Evolutionary conservation across 2,113 vertebrate species (phyloP), one percentile per base, ranked within the genome.

Genomic region (Balaeniceps rex): DNA sequence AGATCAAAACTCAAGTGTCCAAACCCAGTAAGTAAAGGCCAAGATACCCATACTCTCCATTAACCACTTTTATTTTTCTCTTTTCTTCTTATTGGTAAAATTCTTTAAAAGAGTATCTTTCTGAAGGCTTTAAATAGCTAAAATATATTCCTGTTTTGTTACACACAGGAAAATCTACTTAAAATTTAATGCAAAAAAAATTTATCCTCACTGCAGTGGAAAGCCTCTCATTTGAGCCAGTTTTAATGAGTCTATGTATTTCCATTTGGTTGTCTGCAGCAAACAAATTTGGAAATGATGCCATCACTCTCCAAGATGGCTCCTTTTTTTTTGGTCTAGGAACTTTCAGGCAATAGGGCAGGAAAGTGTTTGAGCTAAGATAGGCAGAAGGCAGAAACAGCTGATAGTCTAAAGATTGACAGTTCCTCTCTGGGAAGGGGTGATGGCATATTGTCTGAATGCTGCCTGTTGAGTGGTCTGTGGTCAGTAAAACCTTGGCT

Each of bases 1-100:
- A 98, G 99, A 94, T 95, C 95, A 91, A 98, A 98, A 95, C 98
- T 99, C 85, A 99, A 95, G 83, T 99, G 99, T 91, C 99, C 99
- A 74, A 98, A 96, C 10, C 69, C 98, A 87, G 99, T 99, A 98
- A 98, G 98, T 98, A 96, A 95, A 87, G 21, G 28, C 36, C 31
- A 70, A 57, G 46, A 14, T 44, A 14, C n/a, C 47, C 16, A 17
- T 42, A 44, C 9, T 83, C 40, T 79, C 19, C 34, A 19, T 63
- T 47, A 58, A 33, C 28, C 22, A 42, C 19, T 57, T 90, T 28
- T 51, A 4, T 40, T 89, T 91, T 77, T 60, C 46, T 70, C 40
- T n/a, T 89, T 93, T 64, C 24, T 91, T 83, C 61, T 72, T 61
- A 33, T 4, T 18, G 40, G 10, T 70, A 38, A 69, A 93, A 14